Evolutionary conservation across 1,140 invertebrate genomes (phyloP), one percentile per base, ranked within the genome.

Genomic region (Heliconius hermathena): DNA sequence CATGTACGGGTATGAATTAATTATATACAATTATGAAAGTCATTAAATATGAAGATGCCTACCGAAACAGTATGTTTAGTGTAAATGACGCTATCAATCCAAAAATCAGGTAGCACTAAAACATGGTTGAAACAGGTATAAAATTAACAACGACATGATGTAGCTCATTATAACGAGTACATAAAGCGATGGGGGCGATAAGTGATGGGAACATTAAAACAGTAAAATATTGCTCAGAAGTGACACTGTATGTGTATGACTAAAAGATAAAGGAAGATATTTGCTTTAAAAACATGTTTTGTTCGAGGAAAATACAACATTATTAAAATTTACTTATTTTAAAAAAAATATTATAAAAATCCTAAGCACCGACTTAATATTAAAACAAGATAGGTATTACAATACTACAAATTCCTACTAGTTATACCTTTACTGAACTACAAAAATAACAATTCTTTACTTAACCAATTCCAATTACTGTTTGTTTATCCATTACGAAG

Each of bases 71-170:
- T 60, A 33, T 49, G 16, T 70, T 66, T 26, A 66, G 22, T 66
- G 76, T 77, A 72, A 22, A 72, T 38, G 76, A 72, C 41, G 36
- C 36, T 49, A 77, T 77, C 76, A 77, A 72, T 71, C 46, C 76
- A 38, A 66, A 29, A 29, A 66, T 77, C 71, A 77, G 71, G 60
- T 71, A 66, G 71, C 52, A 49, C 76, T 80, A 80, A 82, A 82
- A 80, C 77, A 78, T 79, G 76, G 74, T 74, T 26, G 73, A 76
- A 84, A 80, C 78, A 73, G 78, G 78, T 80, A 84, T 77, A 82
- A 79, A 82, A 82, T 84, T 82, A 82, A 82, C 82, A 78, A 81
- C 78, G 78, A 82, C 81, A 78, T 74, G 74, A 84, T 73, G 78
- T 74, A 76, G 74, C 78, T 74, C 77, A 81, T 78, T 80, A 80